Base-by-base conservation (phyloP, 2,888 invertebrate genomes). In the Leptura quadrifasciata region DNA sequence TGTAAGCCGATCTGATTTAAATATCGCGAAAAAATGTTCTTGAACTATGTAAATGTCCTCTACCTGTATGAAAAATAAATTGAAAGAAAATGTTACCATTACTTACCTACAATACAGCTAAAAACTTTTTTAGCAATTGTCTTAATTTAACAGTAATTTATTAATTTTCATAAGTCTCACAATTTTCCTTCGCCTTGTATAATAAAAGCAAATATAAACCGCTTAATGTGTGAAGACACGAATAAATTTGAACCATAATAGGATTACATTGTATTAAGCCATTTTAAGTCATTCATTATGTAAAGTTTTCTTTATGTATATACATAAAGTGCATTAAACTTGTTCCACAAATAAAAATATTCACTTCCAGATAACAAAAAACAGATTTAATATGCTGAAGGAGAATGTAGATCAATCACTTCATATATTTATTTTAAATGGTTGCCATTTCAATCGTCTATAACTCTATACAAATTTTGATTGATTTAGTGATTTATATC, bases 401-500 rank as follows among this genome's bases (percentile, higher is more conserved):
- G 15, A 57, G 18, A 57, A 57, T 20, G 15, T 20, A 39, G 63
- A 39, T 63, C 63, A 63, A 39, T 39, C 35, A 63, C 63, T 63
- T 39, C 35, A 35, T 63, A 39, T 17, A n/a, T 39, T 63, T 63
- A 63, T 39, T 39, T 63, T 18, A 63, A 35, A 63, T 63, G 20
- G 9, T 31, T 35, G 20, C 35, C 17, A 35, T 63, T 27, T 63
- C 39, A 39, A 17, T 35, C 35, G 39, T 39, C 17, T 39, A 20
- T 63, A 63, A 63, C 6, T 20, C 63, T 63, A 63, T 61, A 61
- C 17, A 39, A 63, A 63, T 9, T 20, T 39, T 35, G 63, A 63
- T 63, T 63, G 35, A 63, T 63, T 63, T 63, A 63, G 12, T 63
- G 35, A 63, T 63, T 63, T 63, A 31, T 31, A n/a, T 9, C 60